Conservation (phyloP, 2,888 invertebrate genomes). For the Acronicta alni region DNA sequence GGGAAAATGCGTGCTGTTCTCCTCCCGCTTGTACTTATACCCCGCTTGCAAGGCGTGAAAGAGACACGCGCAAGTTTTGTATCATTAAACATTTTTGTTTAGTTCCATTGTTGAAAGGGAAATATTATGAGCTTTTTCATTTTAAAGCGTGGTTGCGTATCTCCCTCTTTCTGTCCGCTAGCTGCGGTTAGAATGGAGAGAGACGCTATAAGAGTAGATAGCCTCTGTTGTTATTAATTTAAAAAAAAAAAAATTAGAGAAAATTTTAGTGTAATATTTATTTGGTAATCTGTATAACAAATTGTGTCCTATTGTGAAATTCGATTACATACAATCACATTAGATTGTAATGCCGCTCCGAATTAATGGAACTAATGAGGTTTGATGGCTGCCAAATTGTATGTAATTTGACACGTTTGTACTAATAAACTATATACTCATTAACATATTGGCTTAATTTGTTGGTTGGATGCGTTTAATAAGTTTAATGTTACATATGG, state of each 20-base stretch:
- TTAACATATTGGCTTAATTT: conserved; percentile 39
- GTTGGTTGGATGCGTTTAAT: conserved; percentile 36
- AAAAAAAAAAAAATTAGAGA: not conserved
- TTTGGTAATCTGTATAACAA: conserved; percentile 5
- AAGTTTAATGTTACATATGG: conserved; percentile 35
- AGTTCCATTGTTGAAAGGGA: conserved; percentile 85
- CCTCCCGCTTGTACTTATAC: conserved; percentile 72
- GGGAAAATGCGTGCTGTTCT: conserved; percentile 83
- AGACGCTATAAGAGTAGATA: conserved; percentile 63
- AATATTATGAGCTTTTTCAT: conserved; percentile 87
- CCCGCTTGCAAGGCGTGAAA: conserved; percentile 61
- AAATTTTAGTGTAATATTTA: not conserved
- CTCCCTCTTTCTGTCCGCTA: conserved; percentile 68
- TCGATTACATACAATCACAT: conserved; percentile 45
- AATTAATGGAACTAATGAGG: conserved; percentile 68
- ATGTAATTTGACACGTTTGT: conserved; percentile 60
- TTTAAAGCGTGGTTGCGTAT: conserved; percentile 70
- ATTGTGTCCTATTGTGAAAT: conserved; percentile 30
- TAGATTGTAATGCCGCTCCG: conserved; percentile 57
- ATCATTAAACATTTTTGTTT: conserved; percentile 86
- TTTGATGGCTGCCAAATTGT: conserved; percentile 62
- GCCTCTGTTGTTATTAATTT: conserved; percentile 28
- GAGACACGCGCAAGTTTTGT: conserved; percentile 83
- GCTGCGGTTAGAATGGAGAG: conserved; percentile 67
- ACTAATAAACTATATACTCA: conserved; percentile 51